Evolutionary conservation across 1,140 invertebrate species (phyloP), one percentile per base, ranked within the genome.

Genomic region (Tetragnatha versicolor): DNA sequence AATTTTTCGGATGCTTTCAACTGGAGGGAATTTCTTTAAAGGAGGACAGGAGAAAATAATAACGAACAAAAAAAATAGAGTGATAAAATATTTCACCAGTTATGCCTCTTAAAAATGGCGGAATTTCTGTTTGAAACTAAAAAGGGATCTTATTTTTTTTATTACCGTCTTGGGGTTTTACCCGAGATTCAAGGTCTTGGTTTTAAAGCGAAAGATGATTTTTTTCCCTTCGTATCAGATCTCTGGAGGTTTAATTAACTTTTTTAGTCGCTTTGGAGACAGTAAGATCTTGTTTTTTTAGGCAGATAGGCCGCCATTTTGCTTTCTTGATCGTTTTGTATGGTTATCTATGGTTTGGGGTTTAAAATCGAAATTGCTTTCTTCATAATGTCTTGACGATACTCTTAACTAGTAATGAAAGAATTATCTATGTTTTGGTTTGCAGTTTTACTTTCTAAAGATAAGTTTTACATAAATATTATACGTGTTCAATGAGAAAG

Each of bases 191-290:
- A 20, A n/a, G n/a, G 22, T 7, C 49, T 47, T 29, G 7, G 5
- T 49, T 66, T 47, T 29, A 17, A 20, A n/a, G 17, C 37, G 42
- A 63, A 42, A 63, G 42, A 22, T 39, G 14, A 27, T 25, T 25
- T 63, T 39, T 37, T 12, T 39, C 42, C 2, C 12, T 20, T 25
- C 17, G 55, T 6, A 7, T 63, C 42, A 39, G 60, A 14, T 1
- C n/a, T 63, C n/a, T 63, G 27, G 42, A 20, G 35, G 42, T 63
- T 63, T 63, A 63, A 63, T 63, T 63, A 63, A 42, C 35, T 63
- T 39, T 42, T 61, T 14, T n/a, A n/a, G n/a, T n/a, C n/a, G n/a
- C n/a, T n/a, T n/a, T n/a, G n/a, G n/a, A n/a, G n/a, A n/a, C n/a
- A n/a, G n/a, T n/a, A n/a, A n/a, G n/a, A n/a, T n/a, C n/a, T n/a